Base-by-base conservation (phyloP, 2,888 invertebrate species). In the Saturnia japonica region DNA sequence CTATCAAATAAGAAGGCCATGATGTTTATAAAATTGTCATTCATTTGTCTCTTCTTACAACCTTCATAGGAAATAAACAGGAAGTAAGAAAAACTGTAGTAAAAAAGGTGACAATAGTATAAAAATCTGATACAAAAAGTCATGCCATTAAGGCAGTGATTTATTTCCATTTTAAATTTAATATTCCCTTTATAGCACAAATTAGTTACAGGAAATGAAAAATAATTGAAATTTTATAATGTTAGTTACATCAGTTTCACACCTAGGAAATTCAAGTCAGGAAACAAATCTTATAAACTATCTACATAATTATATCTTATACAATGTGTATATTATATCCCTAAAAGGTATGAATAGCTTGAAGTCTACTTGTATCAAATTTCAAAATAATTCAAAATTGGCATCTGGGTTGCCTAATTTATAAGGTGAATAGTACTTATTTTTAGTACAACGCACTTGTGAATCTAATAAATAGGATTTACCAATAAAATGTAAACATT, bases 21-120 rank as follows among this genome's bases (percentile, higher is more conserved):
- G 9, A 12, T 57, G 25, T 57, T 25, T 0, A 62, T 62, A 62
- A 64, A 64, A 25, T 28, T 25, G 40, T 1, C 64, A 40, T 40
- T 40, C n/a, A 40, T 3, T 64, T 19, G 40, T 64, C 40, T 40
- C 40, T 40, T 64, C 40, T 40, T n/a, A 64, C 40, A 64, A 64
- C 64, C 64, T 64, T 64, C 19, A 64, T 64, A 64, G 64, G n/a
- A 64, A 64, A 40, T 64, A 64, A 16, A 64, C 40, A 64, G 64
- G 64, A 64, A 64, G 40, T 64, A 40, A 34, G 64, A 64, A 60
- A 64, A 64, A 40, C 40, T 40, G 40, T 14, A 7, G 1, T n/a
- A 64, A 64, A 34, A 64, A 57, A 34, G 6, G 57, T 12, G 9
- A 25, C 57, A 57, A 57, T 25, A 25, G 25, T n/a, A 25, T 57